Percentiles rank a stretch among this genome's conserved stretches.
phyloP scores from a whole-genome alignment of 2,797 vertebrate species.

The Coluber constrictor region DNA sequence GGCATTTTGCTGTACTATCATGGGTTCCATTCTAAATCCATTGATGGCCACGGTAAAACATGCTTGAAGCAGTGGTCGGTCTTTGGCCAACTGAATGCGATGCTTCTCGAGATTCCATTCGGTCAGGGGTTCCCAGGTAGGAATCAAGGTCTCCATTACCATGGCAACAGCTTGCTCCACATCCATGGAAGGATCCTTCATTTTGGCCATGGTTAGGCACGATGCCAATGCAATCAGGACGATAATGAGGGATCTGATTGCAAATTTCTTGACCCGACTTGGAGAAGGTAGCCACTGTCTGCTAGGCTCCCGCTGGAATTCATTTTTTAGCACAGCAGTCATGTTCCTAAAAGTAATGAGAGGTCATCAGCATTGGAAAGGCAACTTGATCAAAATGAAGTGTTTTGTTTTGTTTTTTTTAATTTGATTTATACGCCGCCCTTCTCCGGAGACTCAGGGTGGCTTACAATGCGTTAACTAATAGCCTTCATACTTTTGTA shows the following conservation, averaged over 20 bases:
- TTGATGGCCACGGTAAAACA: conserved; percentile 2
- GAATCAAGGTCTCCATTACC: background rate
- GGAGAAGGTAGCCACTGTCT: no score
- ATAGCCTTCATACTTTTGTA: no score
- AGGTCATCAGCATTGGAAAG: background rate
- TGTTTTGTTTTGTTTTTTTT: no score
- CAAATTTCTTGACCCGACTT: background rate
- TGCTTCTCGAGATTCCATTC: background rate
- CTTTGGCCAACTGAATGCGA: background rate
- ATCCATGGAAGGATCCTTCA: background rate
- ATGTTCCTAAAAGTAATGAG: background rate
- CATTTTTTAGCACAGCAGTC: background rate
- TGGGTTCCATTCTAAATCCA: background rate
- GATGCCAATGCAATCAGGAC: background rate
- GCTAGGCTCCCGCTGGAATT: background rate
- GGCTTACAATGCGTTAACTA: no score
- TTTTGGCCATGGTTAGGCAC: background rate
- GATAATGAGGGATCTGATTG: background rate
- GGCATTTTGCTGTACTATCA: background rate
- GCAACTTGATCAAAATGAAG: no score
- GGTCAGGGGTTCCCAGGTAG: background rate
- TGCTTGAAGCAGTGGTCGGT: background rate
- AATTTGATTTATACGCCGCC: no score
- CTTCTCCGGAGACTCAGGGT: no score
- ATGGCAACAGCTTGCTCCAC: background rate